Evolutionary conservation across 2,113 vertebrate species (phyloP).

Genomic region (Macrotis lagotis): DNA sequence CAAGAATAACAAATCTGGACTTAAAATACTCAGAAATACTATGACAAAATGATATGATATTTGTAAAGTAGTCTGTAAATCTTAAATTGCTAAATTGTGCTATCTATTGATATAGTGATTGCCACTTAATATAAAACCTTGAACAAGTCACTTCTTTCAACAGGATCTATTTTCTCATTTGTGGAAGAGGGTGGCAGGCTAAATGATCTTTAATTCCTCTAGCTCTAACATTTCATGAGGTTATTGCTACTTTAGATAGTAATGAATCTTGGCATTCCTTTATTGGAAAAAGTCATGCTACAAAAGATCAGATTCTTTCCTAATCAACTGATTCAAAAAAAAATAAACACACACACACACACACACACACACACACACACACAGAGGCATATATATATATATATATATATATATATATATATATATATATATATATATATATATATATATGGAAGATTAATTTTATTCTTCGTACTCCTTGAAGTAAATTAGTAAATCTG

Average conservation of each 20-base stretch:
- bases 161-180: background rate
- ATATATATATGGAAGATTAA: background rate
- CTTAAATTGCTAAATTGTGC: too few species aligned
- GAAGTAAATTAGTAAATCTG: background rate
- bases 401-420: too few species aligned
- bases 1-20: background rate
- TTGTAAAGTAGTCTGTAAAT: too few species aligned
- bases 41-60: too few species aligned
- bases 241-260: background rate
- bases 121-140: background rate
- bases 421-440: too few species aligned
- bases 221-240: background rate
- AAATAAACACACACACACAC: background rate
- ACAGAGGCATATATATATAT: too few species aligned
- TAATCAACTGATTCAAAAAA: background rate
- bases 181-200: background rate
- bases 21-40: background rate
- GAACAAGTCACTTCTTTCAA: background rate
- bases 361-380: too few species aligned
- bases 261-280: background rate
- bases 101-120: background rate
- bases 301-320: background rate
- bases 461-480: background rate
- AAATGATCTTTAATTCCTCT: background rate
- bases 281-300: background rate